Base-by-base conservation (phyloP, 1,140 invertebrate species). In the Maconellicoccus hirsutus region DNA sequence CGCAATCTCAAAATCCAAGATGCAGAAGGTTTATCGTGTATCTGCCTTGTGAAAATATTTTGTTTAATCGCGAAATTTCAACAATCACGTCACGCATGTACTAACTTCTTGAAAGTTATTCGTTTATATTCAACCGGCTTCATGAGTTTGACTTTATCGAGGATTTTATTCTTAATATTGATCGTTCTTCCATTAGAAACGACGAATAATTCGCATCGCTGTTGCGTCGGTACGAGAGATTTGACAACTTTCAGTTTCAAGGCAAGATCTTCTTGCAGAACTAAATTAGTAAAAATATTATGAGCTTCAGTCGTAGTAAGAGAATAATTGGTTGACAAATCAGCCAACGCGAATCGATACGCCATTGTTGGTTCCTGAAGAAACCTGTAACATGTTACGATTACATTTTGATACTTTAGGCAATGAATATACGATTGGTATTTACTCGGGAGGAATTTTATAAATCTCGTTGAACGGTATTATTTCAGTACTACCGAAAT, bases 401-500 rank as follows among this genome's bases (percentile, higher is more conserved):
- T 7, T 8, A 25, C n/a, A 66, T 25, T 10, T 25, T 23, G 25
- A 66, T 26, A 66, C 3, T 59, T 4, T 4, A 59, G 16, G 52
- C 21, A 19, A 19, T 42, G 38, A 7, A 26, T 10, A n/a, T 19
- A n/a, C 16, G 22, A 42, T 14, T 70, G 59, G 19, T n/a, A 73
- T 82, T 78, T 85, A 86, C 74, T 86, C 84, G 26, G 84, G 79
- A 1, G 89, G 88, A 73, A 92, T 84, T 78, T 88, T 84, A 78
- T 83, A 91, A 33, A 92, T 84, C 73, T 87, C 83, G 72, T 84
- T 83, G 38, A 85, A 84, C 3, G 84, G 81, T 25, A 91, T 81
- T 72, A 85, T 77, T 79, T 89, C 89, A 3, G 84, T 86, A 74
- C 89, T 87, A 7, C 89, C 89, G 77, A 87, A 91, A 78, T 92